These are phyloP conservation scores for Caretta caretta DNA, from an alignment of 2,113 vertebrate genomes.

Conservation along the genomic window DNA sequence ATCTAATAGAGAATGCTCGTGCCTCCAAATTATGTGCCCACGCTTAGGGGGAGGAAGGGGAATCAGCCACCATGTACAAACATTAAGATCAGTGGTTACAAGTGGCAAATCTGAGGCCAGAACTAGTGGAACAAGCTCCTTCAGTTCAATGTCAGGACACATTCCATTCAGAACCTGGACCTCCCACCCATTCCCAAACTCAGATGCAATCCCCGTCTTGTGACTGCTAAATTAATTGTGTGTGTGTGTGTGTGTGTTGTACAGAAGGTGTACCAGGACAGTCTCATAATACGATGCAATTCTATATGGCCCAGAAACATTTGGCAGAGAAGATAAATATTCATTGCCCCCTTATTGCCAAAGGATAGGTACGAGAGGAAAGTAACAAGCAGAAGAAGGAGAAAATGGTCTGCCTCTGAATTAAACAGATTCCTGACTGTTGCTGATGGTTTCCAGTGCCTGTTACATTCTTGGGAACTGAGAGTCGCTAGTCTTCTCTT, in stretches of 20 bases:
- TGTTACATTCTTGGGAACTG: neutral
- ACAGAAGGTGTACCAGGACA: no score
- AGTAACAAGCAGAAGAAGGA: neutral
- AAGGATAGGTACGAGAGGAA: neutral
- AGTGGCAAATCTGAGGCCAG: neutral
- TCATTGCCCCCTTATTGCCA: neutral
- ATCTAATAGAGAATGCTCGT: neutral
- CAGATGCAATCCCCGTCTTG: no score
- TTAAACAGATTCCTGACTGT: neutral
- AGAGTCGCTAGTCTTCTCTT: neutral
- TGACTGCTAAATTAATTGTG: neutral
- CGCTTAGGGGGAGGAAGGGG: neutral
- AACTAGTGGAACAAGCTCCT: neutral
- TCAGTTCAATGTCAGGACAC: neutral
- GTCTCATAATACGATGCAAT: neutral
- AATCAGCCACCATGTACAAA: neutral
- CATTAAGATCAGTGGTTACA: neutral
- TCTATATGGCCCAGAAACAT: neutral
- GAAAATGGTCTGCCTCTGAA: neutral
- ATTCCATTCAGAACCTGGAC: neutral
- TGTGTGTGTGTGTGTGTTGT: neutral
- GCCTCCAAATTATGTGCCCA: neutral
- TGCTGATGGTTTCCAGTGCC: neutral
- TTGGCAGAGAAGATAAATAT: neutral
- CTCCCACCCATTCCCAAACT: neutral